Base-by-base conservation (phyloP, 2,797 vertebrate genomes). In the Anguilla obscura region DNA sequence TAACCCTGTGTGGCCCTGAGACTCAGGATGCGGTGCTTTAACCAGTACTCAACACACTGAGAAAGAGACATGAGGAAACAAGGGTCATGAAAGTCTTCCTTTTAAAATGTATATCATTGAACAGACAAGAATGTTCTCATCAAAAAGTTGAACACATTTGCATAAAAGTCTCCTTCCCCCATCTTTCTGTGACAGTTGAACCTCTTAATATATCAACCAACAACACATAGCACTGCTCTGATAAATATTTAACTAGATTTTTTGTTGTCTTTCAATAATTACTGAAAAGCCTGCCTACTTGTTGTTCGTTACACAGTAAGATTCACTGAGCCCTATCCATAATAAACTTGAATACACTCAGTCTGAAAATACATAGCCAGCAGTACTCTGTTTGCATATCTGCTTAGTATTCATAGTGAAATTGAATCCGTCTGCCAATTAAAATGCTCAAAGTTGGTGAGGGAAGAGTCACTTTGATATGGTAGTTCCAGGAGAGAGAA, bases 191-290 rank as follows among this genome's bases (percentile, higher is more conserved):
- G 40, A 82, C 45, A n/a, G 79, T 50, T 50, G 18, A n/a, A 82
- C 24, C 79, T 48, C 9, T 82, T 82, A 80, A 82, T 82, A 30
- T 48, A 45, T 82, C 79, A 82, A 82, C 79, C 48, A 50, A 82
- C 45, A 48, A 82, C 18, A 45, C 79, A 8, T 0, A 82, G 40
- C 21, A 50, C 18, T 45, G 79, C 50, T 48, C 40, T 50, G 45
- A 82, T 82, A 24, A 82, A 82, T 82, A 50, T 82, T 82, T 50
- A 48, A 48, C 79, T 24, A 50, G 79, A 82, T 24, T 48, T 48
- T 82, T 48, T 82, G 79, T 82, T n/a, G 16, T 82, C 40, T 18
- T 82, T 24, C 9, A 8, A 50, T 48, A 82, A 82, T 82, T 48
- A 24, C 45, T 10, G 24, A 82, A 82, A 48, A 82, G 79, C 45